phyloP scores from a whole-genome alignment of 2,113 vertebrate genomes.

The Phrynosoma platyrhinos region DNA sequence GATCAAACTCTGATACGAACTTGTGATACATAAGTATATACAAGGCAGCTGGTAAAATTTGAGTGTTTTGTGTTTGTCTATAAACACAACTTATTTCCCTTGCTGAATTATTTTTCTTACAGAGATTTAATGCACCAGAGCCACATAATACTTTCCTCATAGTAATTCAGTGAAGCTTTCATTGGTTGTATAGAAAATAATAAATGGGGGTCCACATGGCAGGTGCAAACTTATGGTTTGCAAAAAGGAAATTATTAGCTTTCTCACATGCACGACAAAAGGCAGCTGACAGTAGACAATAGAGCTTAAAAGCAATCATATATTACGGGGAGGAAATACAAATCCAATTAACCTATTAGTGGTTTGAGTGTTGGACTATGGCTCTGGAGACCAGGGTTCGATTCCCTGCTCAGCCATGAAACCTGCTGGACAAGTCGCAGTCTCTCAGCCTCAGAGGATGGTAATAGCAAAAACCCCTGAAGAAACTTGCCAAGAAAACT shows the following conservation, averaged over 20 bases:
- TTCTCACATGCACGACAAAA: too few species aligned
- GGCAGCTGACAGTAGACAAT: too few species aligned
- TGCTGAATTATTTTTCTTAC: constrained; percentile 1
- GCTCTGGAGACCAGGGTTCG: too few species aligned
- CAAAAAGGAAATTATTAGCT: not conserved
- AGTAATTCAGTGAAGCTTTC: not conserved
- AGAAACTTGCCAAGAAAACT: too few species aligned
- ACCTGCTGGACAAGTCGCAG: too few species aligned
- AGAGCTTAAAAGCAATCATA: too few species aligned
- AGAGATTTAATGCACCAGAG: constrained; percentile 1
- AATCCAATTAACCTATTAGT: too few species aligned
- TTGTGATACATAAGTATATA: not conserved
- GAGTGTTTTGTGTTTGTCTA: not conserved
- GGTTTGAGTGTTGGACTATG: too few species aligned
- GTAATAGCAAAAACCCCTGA: too few species aligned
- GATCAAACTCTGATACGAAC: not conserved
- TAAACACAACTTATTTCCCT: not conserved
- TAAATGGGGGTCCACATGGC: not conserved
- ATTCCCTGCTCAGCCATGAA: too few species aligned
- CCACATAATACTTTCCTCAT: constrained; percentile 9
- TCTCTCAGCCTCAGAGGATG: too few species aligned
- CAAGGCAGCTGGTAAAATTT: not conserved
- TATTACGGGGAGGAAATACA: too few species aligned
- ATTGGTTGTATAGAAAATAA: constrained; percentile 9
- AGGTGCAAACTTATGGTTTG: not conserved